Evolutionary conservation across 2,797 vertebrate genomes (phyloP).

Genomic region (Avahi laniger): DNA sequence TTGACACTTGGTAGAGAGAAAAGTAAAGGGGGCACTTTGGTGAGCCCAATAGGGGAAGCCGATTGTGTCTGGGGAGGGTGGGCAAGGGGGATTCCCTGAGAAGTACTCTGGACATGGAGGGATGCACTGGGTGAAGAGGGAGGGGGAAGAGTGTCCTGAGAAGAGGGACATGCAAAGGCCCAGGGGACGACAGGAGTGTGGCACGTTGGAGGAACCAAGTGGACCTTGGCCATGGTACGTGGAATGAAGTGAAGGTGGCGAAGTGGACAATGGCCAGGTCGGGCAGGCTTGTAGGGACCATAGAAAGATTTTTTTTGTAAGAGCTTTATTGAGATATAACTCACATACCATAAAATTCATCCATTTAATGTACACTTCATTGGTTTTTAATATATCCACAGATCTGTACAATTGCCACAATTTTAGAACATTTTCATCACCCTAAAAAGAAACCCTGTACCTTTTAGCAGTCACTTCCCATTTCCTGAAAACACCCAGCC

Average conservation of each 20-base stretch:
- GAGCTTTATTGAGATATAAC: background rate
- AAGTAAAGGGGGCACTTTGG: background rate
- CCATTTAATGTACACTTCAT: too few species aligned
- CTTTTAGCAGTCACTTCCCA: too few species aligned
- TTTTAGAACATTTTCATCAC: too few species aligned
- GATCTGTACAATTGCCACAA: too few species aligned
- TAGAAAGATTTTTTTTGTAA: background rate
- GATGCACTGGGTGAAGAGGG: background rate
- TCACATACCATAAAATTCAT: background rate
- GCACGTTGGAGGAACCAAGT: background rate
- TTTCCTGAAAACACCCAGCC: too few species aligned
- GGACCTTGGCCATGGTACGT: background rate
- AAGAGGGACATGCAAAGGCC: background rate
- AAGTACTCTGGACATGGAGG: background rate
- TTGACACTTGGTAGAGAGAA: background rate
- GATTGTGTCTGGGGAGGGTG: background rate
- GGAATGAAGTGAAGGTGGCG: background rate
- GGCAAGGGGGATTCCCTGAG: background rate
- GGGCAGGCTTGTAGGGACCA: background rate
- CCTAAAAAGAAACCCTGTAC: too few species aligned
- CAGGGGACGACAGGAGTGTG: too few species aligned
- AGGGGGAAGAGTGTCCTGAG: background rate
- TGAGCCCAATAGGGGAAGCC: background rate
- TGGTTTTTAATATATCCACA: too few species aligned
- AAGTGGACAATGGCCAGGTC: background rate